Evolutionary conservation across 2,797 vertebrate genomes (phyloP).

Genomic region (Erethizon dorsatum): DNA sequence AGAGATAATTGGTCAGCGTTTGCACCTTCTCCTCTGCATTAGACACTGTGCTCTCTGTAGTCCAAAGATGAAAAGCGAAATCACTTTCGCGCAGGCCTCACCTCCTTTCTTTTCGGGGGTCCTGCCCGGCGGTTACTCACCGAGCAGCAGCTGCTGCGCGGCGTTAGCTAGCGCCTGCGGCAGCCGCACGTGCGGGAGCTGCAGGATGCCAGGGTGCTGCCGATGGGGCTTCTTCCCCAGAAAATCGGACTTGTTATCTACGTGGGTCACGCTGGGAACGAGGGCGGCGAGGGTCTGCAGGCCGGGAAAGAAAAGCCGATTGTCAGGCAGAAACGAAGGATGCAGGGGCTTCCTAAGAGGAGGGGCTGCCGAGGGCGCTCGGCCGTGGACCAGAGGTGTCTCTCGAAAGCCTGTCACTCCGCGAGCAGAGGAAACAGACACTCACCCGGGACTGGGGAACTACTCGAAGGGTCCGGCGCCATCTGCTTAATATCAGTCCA

Average conservation of each 20-base stretch:
- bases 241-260: slow-evolving; percentile 88
- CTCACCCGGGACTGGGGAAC: slow-evolving; percentile 71
- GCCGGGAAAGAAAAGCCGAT: neutral
- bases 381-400: too few relatives aligned
- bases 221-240: slow-evolving; percentile 90
- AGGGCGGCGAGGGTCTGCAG: slow-evolving; percentile 88
- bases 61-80: neutral
- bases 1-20: slow-evolving; percentile 92
- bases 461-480: neutral
- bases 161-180: slow-evolving; percentile 90
- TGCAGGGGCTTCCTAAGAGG: neutral
- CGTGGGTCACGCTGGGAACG: slow-evolving; percentile 84
- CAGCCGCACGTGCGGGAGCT: slow-evolving; percentile 89
- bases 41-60: slow-evolving; percentile 88
- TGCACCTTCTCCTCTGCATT: slow-evolving; percentile 85
- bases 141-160: slow-evolving; percentile 88
- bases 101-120: too few relatives aligned
- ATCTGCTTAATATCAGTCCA: fast-evolving
- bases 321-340: neutral
- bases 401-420: neutral
- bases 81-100: neutral
- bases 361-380: neutral
- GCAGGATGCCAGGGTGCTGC: slow-evolving; percentile 93
- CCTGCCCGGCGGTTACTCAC: slow-evolving; percentile 85
- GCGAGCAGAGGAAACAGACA: neutral